Evolutionary conservation across 2,113 vertebrate genomes (phyloP).

Genomic region (Phainopepla nitens): DNA sequence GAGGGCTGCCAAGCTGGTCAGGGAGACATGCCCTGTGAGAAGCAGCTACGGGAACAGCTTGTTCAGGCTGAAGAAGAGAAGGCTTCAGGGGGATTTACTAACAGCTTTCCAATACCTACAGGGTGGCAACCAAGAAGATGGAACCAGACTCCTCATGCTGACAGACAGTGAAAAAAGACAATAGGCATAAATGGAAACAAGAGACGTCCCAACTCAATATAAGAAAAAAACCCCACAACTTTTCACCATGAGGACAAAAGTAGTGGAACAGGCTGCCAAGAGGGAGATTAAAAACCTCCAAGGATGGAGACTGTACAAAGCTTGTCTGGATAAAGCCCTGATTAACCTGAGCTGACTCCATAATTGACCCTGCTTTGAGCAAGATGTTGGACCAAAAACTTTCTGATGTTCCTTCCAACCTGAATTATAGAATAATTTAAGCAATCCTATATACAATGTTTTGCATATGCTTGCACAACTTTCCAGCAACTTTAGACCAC

Average conservation of each 20-base stretch:
- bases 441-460: background rate
- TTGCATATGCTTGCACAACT: background rate
- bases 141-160: background rate
- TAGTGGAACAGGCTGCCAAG: background rate
- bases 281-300: background rate
- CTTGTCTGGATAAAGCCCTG: background rate
- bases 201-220: background rate
- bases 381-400: background rate
- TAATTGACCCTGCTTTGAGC: background rate
- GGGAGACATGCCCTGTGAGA: background rate
- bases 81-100: background rate
- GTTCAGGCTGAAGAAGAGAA: background rate
- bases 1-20: conserved; percentile 21
- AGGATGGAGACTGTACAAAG: background rate
- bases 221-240: background rate
- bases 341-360: background rate
- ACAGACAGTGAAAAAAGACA: background rate
- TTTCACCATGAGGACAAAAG: background rate
- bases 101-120: background rate
- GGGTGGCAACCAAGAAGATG: background rate
- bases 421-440: background rate
- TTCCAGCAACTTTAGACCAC: background rate
- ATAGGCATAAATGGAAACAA: background rate
- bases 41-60: background rate
- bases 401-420: background rate